Evolutionary conservation across 2,113 vertebrate genomes (phyloP).

Genomic region (Scopus umbretta): DNA sequence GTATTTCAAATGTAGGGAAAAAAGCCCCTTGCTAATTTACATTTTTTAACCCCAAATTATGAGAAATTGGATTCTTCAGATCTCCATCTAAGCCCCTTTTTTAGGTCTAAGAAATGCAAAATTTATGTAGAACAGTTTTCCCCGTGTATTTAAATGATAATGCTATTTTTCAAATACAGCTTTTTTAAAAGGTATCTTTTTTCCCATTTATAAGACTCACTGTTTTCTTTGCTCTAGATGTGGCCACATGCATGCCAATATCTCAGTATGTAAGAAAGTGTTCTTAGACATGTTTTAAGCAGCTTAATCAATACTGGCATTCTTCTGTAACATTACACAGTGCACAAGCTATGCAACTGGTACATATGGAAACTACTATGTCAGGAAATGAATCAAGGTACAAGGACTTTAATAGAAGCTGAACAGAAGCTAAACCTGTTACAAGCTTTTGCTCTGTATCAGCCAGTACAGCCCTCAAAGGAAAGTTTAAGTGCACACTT

Average conservation of each 20-base stretch:
- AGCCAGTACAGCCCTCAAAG: conserved; percentile 26
- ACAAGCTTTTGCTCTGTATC: background rate
- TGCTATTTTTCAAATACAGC: conserved; percentile 30
- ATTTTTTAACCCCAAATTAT: background rate
- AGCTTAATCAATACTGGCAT: conserved; percentile 47
- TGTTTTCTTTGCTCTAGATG: conserved; percentile 33
- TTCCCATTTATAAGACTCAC: background rate
- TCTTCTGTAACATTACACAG: background rate
- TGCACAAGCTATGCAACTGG: background rate
- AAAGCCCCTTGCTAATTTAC: background rate
- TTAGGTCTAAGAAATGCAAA: background rate
- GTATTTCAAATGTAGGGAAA: background rate
- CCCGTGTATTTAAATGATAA: background rate
- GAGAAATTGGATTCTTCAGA: background rate
- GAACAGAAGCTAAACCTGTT: conserved; percentile 11
- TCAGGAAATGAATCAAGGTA: conserved; percentile 20
- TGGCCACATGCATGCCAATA: conserved; percentile 10
- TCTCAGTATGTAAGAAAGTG: background rate
- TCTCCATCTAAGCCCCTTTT: background rate
- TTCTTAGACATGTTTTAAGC: conserved; percentile 21
- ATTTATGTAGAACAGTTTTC: background rate
- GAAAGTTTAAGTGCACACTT: conserved; percentile 27
- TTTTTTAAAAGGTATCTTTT: conserved; percentile 13
- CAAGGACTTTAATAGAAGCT: background rate
- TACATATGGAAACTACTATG: background rate